These are phyloP conservation scores for Tenthredo scrophulariae DNA, from an alignment of 2,888 invertebrate genomes.

Conservation along the genomic window DNA sequence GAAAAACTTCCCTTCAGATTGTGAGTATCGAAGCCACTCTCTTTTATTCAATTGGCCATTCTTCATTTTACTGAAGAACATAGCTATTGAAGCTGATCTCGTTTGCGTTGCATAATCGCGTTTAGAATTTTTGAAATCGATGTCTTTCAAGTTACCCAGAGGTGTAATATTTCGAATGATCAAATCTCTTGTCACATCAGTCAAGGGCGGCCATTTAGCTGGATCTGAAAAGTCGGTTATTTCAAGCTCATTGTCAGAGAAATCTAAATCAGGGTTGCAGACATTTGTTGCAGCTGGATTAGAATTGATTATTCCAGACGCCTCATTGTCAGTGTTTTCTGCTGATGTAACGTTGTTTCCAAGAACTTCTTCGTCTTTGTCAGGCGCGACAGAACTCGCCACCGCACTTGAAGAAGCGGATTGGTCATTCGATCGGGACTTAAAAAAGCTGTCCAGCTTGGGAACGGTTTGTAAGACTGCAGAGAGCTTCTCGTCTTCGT, in stretches of 20 bases:
- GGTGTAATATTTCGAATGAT: constrained; percentile 20
- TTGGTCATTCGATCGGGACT: constrained; percentile 11
- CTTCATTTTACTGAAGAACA: constrained; percentile 21
- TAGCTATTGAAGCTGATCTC: neutral
- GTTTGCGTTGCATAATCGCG: constrained; percentile 31
- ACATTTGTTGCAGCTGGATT: constrained; percentile 9
- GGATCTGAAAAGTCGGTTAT: constrained; percentile 33
- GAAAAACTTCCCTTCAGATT: neutral
- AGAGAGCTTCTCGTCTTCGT: constrained; percentile 29
- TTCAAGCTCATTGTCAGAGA: neutral
- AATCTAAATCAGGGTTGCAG: constrained; percentile 14
- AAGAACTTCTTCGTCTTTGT: constrained; percentile 5
- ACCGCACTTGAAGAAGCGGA: constrained; percentile 21
- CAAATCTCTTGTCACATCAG: neutral
- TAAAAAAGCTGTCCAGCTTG: constrained; percentile 12
- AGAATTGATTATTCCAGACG: constrained; percentile 23
- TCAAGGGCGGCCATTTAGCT: constrained; percentile 33
- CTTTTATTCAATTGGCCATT: constrained; percentile 10
- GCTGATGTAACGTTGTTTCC: constrained; percentile 21
- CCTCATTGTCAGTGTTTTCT: neutral
- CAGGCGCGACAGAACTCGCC: constrained; percentile 6
- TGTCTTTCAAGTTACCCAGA: constrained; percentile 7
- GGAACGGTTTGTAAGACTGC: constrained; percentile 11
- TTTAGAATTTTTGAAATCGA: neutral
- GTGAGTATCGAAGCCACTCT: constrained; percentile 19